These are phyloP conservation scores for Australoheros scitulus DNA, from an alignment of 2,113 vertebrate genomes.

Conservation along the genomic window DNA sequence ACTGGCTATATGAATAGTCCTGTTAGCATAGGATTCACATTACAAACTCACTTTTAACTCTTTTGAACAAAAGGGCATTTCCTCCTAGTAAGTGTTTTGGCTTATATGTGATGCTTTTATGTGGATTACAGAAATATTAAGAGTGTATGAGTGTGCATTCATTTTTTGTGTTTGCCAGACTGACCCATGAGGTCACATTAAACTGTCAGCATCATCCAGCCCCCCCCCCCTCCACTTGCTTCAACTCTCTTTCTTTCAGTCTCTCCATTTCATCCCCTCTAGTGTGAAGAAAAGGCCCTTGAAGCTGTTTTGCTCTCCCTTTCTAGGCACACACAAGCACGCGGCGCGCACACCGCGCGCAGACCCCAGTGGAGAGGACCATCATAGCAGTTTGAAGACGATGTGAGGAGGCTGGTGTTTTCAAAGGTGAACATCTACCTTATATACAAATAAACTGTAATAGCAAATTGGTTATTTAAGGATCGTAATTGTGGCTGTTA, in stretches of 20 bases:
- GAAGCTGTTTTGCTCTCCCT: conserved; percentile 46
- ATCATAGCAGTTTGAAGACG: conserved; percentile 28
- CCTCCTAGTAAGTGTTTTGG: not conserved
- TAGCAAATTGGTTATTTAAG: not conserved
- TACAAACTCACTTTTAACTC: conserved; percentile 31
- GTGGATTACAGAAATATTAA: conserved; percentile 10
- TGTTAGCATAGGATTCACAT: conserved; percentile 39
- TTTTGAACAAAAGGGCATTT: conserved; percentile 12
- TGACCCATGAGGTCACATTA: conserved; percentile 42
- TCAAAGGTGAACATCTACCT: conserved; percentile 54
- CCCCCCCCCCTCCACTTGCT: conserved; percentile 22
- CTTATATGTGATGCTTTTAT: conserved; percentile 19
- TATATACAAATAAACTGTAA: not conserved
- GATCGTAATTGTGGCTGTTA: not conserved
- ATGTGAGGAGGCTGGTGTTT: conserved; percentile 16
- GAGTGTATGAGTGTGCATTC: not conserved
- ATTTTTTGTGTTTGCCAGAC: not conserved
- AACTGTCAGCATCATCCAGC: conserved; percentile 60
- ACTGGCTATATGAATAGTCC: conserved; percentile 66
- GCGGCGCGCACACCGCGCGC: not conserved
- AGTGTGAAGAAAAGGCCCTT: conserved; percentile 59
- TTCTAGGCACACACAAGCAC: conserved; percentile 11
- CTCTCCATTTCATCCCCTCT: conserved; percentile 45
- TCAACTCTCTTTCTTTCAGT: conserved; percentile 32
- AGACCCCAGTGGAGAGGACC: conserved; percentile 36